Evolutionary conservation across 2,797 vertebrate species (phyloP).

Genomic region (Aldrovandia affinis): DNA sequence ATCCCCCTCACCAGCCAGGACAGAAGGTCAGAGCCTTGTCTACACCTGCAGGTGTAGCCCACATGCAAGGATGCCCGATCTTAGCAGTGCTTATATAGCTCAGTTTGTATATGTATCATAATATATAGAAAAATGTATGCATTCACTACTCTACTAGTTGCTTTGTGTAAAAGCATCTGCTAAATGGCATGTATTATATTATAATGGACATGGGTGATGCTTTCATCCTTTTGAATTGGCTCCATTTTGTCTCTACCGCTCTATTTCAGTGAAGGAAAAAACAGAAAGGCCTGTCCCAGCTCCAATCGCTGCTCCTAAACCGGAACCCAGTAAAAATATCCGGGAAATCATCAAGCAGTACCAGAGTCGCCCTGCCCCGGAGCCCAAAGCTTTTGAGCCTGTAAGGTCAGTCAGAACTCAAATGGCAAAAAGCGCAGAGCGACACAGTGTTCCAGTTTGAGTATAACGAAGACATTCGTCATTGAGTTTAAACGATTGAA

Average conservation of each 20-base stretch:
- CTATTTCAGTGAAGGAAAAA: constrained; percentile 43
- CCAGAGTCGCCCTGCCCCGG: constrained; percentile 78
- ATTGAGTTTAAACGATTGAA: background rate
- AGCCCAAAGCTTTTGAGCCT: constrained; percentile 74
- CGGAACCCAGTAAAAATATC: constrained; percentile 83
- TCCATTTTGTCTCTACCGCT: background rate
- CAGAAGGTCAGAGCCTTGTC: constrained; percentile 50
- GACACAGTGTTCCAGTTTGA: background rate
- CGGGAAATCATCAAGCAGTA: constrained; percentile 87
- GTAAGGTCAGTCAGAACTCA: constrained; percentile 69
- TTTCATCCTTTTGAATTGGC: background rate
- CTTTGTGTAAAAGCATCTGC: too few relatives aligned
- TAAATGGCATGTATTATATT: too few relatives aligned
- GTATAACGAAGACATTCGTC: background rate
- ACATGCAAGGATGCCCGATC: background rate
- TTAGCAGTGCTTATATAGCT: background rate
- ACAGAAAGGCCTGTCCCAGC: constrained; percentile 2
- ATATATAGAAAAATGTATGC: too few relatives aligned
- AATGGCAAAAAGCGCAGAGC: background rate
- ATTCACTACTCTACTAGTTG: too few relatives aligned
- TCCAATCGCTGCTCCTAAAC: constrained; percentile 15
- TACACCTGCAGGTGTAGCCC: background rate
- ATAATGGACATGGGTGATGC: background rate
- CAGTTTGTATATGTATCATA: background rate
- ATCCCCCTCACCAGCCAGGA: constrained; percentile 44